phyloP scores from a whole-genome alignment of 1,140 invertebrate genomes.

The Vanessa atalanta region DNA sequence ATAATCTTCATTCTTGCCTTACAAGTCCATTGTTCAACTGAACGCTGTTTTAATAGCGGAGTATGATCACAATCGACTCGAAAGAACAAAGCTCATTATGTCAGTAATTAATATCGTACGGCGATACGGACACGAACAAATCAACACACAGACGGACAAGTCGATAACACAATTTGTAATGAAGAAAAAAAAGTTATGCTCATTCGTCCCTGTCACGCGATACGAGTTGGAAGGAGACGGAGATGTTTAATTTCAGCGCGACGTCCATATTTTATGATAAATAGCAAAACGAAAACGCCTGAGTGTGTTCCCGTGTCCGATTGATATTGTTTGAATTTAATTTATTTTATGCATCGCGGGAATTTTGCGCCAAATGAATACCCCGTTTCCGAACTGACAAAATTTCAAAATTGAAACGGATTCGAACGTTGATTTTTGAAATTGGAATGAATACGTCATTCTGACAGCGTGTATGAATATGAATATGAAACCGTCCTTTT shows the following conservation, averaged over 20 bases:
- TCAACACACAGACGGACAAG: slow-evolving; percentile 63
- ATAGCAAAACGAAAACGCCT: slow-evolving; percentile 59
- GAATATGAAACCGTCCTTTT: slow-evolving; percentile 30
- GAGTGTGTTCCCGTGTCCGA: slow-evolving; percentile 72
- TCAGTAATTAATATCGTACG: slow-evolving; percentile 71
- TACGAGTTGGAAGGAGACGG: slow-evolving; percentile 43
- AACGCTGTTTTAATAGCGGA: slow-evolving; percentile 16
- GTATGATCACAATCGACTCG: slow-evolving; percentile 52
- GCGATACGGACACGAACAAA: slow-evolving; percentile 65
- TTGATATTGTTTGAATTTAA: slow-evolving; percentile 74
- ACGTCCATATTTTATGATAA: slow-evolving; percentile 72
- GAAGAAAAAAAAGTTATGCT: slow-evolving; percentile 48
- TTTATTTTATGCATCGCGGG: slow-evolving; percentile 63
- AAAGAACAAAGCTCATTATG: slow-evolving; percentile 68
- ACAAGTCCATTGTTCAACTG: background rate
- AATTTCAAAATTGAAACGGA: slow-evolving; percentile 52
- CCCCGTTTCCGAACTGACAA: slow-evolving; percentile 51
- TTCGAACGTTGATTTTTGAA: slow-evolving; percentile 54
- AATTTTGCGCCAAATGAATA: slow-evolving; percentile 64
- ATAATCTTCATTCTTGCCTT: background rate
- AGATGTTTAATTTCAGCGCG: slow-evolving; percentile 54
- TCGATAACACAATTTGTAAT: slow-evolving; percentile 63
- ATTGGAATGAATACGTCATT: slow-evolving; percentile 57
- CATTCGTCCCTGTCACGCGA: slow-evolving; percentile 44
- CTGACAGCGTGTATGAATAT: slow-evolving; percentile 41